phyloP scores from a whole-genome alignment of 30 jellyfish, hydroid and myxozoan genomes.

The Rhopilema esculentum region DNA sequence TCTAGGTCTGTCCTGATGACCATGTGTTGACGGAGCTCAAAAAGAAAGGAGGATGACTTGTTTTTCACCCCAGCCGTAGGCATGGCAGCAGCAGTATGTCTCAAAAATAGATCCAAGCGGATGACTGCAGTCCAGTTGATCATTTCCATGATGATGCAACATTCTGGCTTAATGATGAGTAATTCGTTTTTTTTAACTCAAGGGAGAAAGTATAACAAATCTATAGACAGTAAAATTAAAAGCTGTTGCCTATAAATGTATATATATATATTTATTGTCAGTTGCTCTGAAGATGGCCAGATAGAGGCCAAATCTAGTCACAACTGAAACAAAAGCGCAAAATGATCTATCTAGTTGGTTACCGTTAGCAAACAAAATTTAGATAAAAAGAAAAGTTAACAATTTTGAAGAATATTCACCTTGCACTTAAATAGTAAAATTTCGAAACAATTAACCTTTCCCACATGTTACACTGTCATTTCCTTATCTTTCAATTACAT shows the following conservation, averaged over 20 bases:
- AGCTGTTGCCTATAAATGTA: neutral
- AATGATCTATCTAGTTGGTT: neutral
- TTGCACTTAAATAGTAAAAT: neutral
- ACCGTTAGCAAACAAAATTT: neutral
- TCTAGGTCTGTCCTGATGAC: slow-evolving; percentile 11
- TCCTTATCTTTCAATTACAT: neutral
- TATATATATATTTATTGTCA: neutral
- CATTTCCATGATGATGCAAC: slow-evolving; percentile 29
- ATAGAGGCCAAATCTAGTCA: too few species aligned
- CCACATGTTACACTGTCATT: neutral
- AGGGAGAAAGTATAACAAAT: neutral
- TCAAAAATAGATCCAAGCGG: slow-evolving; percentile 27
- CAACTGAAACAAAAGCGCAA: neutral
- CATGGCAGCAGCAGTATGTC: slow-evolving; percentile 48
- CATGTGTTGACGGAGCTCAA: slow-evolving; percentile 16
- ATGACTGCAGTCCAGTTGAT: slow-evolving; percentile 33
- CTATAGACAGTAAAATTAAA: neutral
- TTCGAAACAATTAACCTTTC: neutral
- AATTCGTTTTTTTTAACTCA: neutral
- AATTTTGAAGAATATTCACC: neutral
- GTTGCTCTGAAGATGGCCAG: neutral
- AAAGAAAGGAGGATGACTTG: slow-evolving; percentile 11
- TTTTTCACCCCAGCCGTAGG: slow-evolving; percentile 10
- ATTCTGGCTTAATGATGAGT: slow-evolving; percentile 32
- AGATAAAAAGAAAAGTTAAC: neutral